These are phyloP conservation scores for Xestia sexstrigata DNA, from an alignment of 2,888 invertebrate species.

Conservation along the genomic window DNA sequence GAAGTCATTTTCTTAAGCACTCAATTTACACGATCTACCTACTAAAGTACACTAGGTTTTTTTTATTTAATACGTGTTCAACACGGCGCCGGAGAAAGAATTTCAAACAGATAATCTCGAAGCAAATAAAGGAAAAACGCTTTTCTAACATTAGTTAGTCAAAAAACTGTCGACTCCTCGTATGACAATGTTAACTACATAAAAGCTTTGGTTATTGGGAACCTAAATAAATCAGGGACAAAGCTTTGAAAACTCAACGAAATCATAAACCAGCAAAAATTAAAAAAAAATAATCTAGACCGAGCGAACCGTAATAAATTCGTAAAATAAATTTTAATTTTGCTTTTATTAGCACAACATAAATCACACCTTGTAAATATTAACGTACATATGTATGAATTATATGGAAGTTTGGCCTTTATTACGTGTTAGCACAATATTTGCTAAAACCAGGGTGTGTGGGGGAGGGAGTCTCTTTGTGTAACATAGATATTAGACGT, in stretches of 20 bases:
- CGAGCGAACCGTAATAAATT: not conserved
- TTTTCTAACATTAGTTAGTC: not conserved
- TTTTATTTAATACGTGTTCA: constrained; percentile 8
- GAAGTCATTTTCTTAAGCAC: constrained; percentile 55
- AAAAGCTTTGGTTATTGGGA: not conserved
- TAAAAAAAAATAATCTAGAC: not conserved
- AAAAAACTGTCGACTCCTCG: not conserved
- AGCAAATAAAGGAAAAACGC: not conserved
- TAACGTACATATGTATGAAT: constrained; percentile 26
- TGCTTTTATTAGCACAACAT: constrained; percentile 28
- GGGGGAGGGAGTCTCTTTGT: constrained; percentile 39
- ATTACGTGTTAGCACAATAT: constrained; percentile 62
- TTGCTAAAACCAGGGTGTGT: constrained; percentile 42
- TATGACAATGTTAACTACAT: not conserved
- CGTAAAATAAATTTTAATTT: constrained; percentile 31
- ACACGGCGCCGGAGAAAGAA: not conserved
- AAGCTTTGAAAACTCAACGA: not conserved
- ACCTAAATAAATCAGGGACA: not conserved
- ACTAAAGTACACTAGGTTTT: constrained; percentile 4
- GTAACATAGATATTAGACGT: constrained; percentile 35
- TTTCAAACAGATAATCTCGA: not conserved
- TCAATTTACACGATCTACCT: constrained; percentile 47
- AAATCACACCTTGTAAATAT: constrained; percentile 47
- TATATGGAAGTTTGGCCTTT: constrained; percentile 47
- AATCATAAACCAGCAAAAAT: not conserved